Evolutionary conservation across 2,797 vertebrate species (phyloP).

Genomic region (Ambastaia sidthimunki): DNA sequence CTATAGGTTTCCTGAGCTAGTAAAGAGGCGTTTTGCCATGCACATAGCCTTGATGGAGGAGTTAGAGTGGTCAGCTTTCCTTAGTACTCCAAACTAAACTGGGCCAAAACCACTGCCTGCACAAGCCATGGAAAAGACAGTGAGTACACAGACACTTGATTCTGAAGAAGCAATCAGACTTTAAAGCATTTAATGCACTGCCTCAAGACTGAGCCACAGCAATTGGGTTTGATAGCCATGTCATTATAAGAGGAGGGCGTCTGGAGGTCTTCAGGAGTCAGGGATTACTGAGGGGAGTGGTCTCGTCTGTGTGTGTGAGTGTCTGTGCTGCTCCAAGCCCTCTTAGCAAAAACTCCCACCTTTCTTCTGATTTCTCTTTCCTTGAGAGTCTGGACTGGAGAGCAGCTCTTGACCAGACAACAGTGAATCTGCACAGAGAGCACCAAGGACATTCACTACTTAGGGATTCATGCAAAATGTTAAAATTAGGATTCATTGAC

Average conservation of each 20-base stretch:
- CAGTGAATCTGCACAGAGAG: conserved; percentile 47
- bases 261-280: conserved; percentile 79
- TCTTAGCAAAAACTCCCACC: conserved; percentile 58
- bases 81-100: conserved; percentile 35
- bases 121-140: conserved; percentile 64
- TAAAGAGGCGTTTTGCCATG: conserved; percentile 6
- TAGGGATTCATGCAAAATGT: conserved; percentile 22
- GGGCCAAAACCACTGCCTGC: conserved; percentile 60
- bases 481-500: conserved; percentile 28
- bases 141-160: conserved; percentile 81
- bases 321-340: conserved; percentile 56
- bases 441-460: conserved; percentile 17
- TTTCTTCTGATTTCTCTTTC: conserved; percentile 66
- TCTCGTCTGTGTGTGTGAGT: conserved; percentile 61
- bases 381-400: conserved; percentile 59
- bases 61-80: conserved; percentile 29
- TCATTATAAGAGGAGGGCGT: conserved; percentile 82
- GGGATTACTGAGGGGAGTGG: conserved; percentile 74
- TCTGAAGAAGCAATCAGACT: conserved; percentile 83
- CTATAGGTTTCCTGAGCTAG: neutral
- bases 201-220: conserved; percentile 81
- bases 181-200: conserved; percentile 81
- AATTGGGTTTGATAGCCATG: conserved; percentile 83
- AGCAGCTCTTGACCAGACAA: conserved; percentile 60
- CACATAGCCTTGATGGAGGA: neutral